Evolutionary conservation across 2,113 vertebrate species (phyloP).

Genomic region (Mus spicilegus): DNA sequence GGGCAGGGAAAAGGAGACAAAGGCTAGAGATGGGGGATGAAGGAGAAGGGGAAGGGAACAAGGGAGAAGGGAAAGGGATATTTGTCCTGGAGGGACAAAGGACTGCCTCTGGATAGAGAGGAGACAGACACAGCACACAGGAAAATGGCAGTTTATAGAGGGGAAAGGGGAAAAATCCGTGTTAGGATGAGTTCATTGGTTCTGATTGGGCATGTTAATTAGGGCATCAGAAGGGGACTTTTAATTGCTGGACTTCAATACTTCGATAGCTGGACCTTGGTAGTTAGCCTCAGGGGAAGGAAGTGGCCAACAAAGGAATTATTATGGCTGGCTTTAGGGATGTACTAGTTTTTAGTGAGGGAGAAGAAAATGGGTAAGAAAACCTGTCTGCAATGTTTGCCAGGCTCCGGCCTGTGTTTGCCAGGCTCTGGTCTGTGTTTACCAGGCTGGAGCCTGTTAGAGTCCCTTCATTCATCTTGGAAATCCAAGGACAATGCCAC

Average conservation of each 20-base stretch:
- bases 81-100: background rate
- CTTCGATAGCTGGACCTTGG: background rate
- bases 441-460: background rate
- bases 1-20: background rate
- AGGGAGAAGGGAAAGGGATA: background rate
- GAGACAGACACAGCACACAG: background rate
- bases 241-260: background rate
- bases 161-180: background rate
- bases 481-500: background rate
- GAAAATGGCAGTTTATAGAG: background rate
- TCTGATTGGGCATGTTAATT: background rate
- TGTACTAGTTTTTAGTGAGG: background rate
- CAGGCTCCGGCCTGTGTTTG: background rate
- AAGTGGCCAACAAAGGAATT: background rate
- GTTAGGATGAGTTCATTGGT: background rate
- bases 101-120: background rate
- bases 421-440: too few relatives aligned
- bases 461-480: background rate
- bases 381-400: background rate
- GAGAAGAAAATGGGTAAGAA: background rate
- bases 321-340: background rate
- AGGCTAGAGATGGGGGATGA: too few relatives aligned
- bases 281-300: background rate
- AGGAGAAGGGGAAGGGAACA: too few relatives aligned
- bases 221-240: background rate